Evolutionary conservation across 1,140 invertebrate species (phyloP), one percentile per base, ranked within the genome.

Genomic region (Ericerus pela): DNA sequence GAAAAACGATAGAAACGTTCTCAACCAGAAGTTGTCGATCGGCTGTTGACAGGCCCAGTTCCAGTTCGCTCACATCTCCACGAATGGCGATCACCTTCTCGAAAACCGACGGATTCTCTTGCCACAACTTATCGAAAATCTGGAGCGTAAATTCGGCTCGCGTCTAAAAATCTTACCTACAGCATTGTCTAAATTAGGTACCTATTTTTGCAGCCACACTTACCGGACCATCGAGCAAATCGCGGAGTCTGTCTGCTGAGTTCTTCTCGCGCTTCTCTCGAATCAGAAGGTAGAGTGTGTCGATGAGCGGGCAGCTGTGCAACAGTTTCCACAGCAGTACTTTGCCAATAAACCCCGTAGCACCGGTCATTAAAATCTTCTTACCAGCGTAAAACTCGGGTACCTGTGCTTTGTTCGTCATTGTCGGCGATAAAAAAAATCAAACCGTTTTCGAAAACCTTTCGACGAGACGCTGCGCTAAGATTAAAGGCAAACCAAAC

Each of bases 1-100:
- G 92, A 66, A 93, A 94, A 0, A 96, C 84, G 47, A 96, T 74
- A 11, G 84, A 73, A 27, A 91, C 81, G 3, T 63, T 52, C 1
- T 61, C 71, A 24, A 72, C 69, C 12, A 96, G 70, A 53, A 65
- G 53, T 53, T 77, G 63, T 3, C 72, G 61, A 16, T 74, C 68
- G 1, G 73, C 67, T 0, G 73, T 66, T 14, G 70, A 73, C 4
- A 87, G 64, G 1, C 90, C 84, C 4, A 86, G 70, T 63, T 75
- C 72, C 14, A 76, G 71, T 31, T 66, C 63, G 1, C 62, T 62
- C 0, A 86, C 72, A 62, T 86, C 83, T 10, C 92, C 93, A 27
- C 70, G 67, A 4, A 96, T 69, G 0, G 84, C 73, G 38, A 80
- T 67, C n/a, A 97, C 64, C 69, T 94, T 95, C 57, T 80, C 77